These are phyloP conservation scores for Drosophila borborema DNA, from an alignment of 2,888 invertebrate species.

Conservation along the genomic window DNA sequence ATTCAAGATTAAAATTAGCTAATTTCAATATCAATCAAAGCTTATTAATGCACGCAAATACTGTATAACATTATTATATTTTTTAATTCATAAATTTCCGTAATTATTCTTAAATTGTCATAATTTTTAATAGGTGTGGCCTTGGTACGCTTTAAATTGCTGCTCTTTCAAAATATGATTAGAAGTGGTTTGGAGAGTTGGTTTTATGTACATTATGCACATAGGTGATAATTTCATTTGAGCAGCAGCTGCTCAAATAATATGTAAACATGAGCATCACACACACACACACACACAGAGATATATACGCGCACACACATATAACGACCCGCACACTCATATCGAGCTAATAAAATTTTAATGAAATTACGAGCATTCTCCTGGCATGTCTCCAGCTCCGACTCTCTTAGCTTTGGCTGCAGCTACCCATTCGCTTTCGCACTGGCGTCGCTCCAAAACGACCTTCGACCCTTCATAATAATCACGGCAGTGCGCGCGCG, in stretches of 20 bases:
- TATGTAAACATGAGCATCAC: conserved; percentile 46
- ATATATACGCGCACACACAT: conserved; percentile 10
- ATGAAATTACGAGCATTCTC: conserved; percentile 73
- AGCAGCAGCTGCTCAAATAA: conserved; percentile 65
- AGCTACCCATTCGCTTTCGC: conserved; percentile 15
- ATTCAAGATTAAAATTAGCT: background rate
- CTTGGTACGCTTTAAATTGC: conserved; percentile 6
- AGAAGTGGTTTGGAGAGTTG: conserved; percentile 10
- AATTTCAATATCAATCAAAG: background rate
- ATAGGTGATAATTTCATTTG: conserved; percentile 79
- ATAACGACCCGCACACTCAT: conserved; percentile 55
- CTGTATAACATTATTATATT: too few relatives aligned
- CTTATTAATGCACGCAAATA: background rate
- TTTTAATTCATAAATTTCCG: background rate
- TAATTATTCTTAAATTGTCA: conserved; percentile 1
- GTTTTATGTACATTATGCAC: conserved; percentile 57
- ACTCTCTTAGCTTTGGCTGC: conserved; percentile 13
- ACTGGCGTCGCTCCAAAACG: conserved; percentile 19
- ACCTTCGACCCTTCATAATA: conserved; percentile 68
- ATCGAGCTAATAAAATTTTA: conserved; percentile 79
- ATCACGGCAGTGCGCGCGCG: conserved; percentile 56
- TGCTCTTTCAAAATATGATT: background rate
- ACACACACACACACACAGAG: conserved; percentile 1
- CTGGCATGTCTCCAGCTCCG: conserved; percentile 27
- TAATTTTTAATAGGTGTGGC: background rate